A percentile compares a stretch with the other conserved stretches of the same genome.
phyloP scores from a whole-genome alignment of 2,113 vertebrate species.

The Silurus glanis region DNA sequence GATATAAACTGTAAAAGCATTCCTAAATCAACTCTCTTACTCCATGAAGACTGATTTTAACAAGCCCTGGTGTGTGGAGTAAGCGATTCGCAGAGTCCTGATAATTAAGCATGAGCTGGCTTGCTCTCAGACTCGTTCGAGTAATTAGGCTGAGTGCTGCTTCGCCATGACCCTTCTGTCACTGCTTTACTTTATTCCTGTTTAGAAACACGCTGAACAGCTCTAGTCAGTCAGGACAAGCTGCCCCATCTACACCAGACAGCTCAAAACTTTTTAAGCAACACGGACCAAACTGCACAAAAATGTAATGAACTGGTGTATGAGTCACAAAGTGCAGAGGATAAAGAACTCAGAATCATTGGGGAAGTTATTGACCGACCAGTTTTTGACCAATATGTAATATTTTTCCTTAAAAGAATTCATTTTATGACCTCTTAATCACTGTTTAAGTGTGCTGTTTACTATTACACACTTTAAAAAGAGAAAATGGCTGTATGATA shows the following conservation, averaged over 20 bases:
- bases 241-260: not conserved
- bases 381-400: not conserved
- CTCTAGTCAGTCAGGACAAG: not conserved
- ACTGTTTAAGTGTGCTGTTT: not conserved
- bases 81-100: not conserved
- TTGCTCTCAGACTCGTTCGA: constrained; percentile 18
- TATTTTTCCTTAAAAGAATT: not conserved
- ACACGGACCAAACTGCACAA: not conserved
- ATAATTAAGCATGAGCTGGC: constrained; percentile 13
- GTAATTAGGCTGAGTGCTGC: constrained; percentile 30
- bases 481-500: not conserved
- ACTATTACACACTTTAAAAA: not conserved
- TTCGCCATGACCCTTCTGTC: not conserved
- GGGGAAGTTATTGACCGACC: not conserved
- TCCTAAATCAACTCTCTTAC: constrained; percentile 9
- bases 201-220: not conserved
- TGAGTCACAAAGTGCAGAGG: not conserved
- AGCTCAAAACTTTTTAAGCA: not conserved
- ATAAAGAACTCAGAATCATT: not conserved
- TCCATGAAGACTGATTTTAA: constrained; percentile 14
- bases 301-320: not conserved
- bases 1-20: not conserved
- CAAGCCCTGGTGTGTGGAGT: constrained; percentile 15
- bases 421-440: not conserved
- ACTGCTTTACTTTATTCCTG: constrained; percentile 13